Base-by-base conservation (phyloP, 53 echinoderm and acorn worm species). In the Astropecten irregularis region DNA sequence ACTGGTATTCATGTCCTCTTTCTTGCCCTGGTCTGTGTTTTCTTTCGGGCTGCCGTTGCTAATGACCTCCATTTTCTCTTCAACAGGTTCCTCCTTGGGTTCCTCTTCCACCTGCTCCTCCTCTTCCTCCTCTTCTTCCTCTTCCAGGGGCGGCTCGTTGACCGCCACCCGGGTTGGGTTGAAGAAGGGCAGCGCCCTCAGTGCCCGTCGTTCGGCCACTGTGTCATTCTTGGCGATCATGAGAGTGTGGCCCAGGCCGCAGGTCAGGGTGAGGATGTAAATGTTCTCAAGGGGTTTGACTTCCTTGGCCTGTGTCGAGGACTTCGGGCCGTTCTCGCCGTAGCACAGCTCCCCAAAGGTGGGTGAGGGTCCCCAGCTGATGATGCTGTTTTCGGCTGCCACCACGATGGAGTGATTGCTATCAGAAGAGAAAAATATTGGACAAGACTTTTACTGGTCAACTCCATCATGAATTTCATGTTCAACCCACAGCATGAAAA, bases 341-440 rank as follows among this genome's bases (percentile, higher is more conserved):
- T 96, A 94, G 19, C 92, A 92, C 6, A 96, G 94, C 83, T 96
- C 97, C 14, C 97, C 97, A 31, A 92, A 96, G 0, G 97, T 96
- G 4, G 97, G 97, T 1, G 94, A 93, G 0, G 97, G 97, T 0
- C 97, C 97, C 97, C 97, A 96, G 83, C 89, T 90, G 83, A 96
- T 90, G 66, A 96, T 51, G 81, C 89, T 88, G n/a, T 96, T 93
- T 21, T 96, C 97, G 0, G 97, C 97, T 2, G 90, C 90, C 30
- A 96, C 44, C 15, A 92, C 92, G 23, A 96, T 94, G 38, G 93
- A 93, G 66, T 89, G 91, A 81, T 94, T 94, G 73, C 97, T 96
- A 79, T 63, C n/a, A n/a, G 13, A 52, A 38, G 15, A 53, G 10
- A 32, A 57, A 46, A 18, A 82, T 0, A 69, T n/a, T n/a, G n/a